These are phyloP conservation scores for Anoplius nigerrimus DNA, from an alignment of 2,888 invertebrate genomes.

Conservation along the genomic window DNA sequence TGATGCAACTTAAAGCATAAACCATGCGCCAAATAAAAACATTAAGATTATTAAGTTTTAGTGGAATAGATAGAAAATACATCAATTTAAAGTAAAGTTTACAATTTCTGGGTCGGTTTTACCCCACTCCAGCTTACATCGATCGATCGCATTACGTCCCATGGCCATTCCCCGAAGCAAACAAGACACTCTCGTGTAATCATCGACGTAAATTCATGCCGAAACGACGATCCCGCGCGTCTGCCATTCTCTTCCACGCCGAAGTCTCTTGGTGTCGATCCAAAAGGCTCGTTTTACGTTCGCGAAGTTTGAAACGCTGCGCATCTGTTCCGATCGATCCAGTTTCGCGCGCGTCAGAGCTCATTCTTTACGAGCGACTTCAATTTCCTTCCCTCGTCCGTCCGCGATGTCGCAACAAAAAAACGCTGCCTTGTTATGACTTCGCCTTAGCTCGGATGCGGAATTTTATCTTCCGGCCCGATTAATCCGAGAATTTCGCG, in stretches of 20 bases:
- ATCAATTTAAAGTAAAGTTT: too few relatives aligned
- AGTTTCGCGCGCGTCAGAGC: conserved; percentile 10
- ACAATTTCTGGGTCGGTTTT: too few relatives aligned
- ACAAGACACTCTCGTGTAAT: too few relatives aligned
- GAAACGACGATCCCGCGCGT: not conserved
- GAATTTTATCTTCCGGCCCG: not conserved
- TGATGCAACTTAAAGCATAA: too few relatives aligned
- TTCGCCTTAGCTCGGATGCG: not conserved
- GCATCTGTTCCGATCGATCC: conserved; percentile 50
- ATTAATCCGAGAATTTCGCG: too few relatives aligned
- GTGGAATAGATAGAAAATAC: too few relatives aligned
- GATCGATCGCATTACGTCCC: too few relatives aligned
- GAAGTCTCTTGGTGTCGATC: conserved; percentile 37
- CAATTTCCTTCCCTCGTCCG: not conserved
- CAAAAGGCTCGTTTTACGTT: conserved; percentile 50
- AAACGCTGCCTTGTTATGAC: not conserved
- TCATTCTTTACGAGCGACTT: not conserved
- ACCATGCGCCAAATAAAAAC: too few relatives aligned
- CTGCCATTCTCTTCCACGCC: not conserved
- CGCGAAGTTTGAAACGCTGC: conserved; percentile 21
- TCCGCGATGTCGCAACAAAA: not conserved
- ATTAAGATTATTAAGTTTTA: too few relatives aligned
- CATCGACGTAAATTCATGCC: too few relatives aligned
- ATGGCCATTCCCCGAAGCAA: too few relatives aligned
- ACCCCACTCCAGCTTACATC: too few relatives aligned